Conservation (phyloP, 2,888 invertebrate species). For the Synanthedon myopaeformis region DNA sequence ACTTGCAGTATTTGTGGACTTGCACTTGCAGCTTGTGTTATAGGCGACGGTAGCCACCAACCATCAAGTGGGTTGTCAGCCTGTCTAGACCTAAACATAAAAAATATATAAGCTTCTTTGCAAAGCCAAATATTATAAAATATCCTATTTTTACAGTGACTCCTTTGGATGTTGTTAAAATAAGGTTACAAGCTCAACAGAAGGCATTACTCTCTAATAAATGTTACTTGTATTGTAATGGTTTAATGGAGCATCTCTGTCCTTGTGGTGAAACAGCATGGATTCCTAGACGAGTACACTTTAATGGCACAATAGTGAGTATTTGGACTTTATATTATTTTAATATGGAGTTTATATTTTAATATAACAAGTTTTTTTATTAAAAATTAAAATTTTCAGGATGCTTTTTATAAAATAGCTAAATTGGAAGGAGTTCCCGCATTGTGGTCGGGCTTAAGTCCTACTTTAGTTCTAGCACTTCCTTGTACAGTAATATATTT, state of each 20-base stretch:
- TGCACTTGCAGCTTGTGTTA: no score
- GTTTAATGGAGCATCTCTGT: conserved; percentile 98
- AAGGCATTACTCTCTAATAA: conserved; percentile 84
- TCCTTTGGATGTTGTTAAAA: conserved; percentile 99
- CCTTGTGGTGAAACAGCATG: conserved; percentile 78
- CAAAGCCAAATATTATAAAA: not conserved
- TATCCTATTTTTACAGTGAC: conserved; percentile 78
- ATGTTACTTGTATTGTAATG: conserved; percentile 97
- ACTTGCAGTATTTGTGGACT: no score
- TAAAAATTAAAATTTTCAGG: conserved; percentile 67
- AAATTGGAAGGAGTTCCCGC: conserved; percentile 89
- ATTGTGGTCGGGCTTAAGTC: conserved; percentile 97
- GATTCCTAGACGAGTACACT: conserved; percentile 76
- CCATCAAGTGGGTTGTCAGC: no score
- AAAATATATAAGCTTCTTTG: not conserved
- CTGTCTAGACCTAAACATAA: no score
- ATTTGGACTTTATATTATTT: not conserved
- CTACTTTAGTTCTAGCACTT: conserved; percentile 93
- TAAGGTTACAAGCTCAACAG: conserved; percentile 94
- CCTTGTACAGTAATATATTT: conserved; percentile 98
- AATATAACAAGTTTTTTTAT: not conserved
- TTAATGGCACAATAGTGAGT: conserved; percentile 81
- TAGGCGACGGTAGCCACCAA: no score
- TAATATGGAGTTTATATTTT: not conserved
- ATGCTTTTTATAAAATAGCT: conserved; percentile 94